Percentiles rank a stretch among this genome's conserved stretches.
These are phyloP conservation scores for Drosophila bocqueti DNA, from an alignment of 1,140 invertebrate species.

Conservation along the genomic window DNA sequence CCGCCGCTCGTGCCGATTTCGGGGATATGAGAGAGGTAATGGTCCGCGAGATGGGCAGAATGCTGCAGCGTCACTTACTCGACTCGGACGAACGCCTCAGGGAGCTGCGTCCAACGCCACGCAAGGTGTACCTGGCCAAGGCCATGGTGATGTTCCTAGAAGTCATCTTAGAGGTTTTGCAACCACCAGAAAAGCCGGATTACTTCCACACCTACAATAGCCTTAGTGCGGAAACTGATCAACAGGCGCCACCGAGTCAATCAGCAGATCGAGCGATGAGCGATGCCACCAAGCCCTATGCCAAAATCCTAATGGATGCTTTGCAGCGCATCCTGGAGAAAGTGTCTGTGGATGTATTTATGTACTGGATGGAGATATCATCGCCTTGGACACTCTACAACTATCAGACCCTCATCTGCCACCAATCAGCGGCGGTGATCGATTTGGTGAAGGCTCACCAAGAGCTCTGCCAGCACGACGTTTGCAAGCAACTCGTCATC, in stretches of 20 bases:
- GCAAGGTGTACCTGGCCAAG: conserved; percentile 42
- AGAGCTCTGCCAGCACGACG: conserved; percentile 12
- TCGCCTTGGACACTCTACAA: conserved; percentile 29
- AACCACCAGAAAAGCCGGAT: neutral
- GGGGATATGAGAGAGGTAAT: neutral
- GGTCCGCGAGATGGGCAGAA: neutral
- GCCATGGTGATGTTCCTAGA: conserved; percentile 31
- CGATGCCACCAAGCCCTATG: neutral
- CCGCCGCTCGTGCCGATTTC: conserved; percentile 6
- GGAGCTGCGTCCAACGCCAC: neutral
- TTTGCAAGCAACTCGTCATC: conserved; percentile 36
- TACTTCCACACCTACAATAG: conserved; percentile 10
- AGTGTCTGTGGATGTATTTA: conserved; percentile 61
- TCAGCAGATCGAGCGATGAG: neutral
- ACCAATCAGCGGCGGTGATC: conserved; percentile 16
- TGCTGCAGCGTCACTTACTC: conserved; percentile 49
- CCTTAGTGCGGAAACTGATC: neutral
- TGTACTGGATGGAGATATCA: conserved; percentile 68
- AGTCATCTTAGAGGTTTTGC: neutral
- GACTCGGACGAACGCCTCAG: conserved; percentile 19
- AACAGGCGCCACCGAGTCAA: neutral
- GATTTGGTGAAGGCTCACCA: conserved; percentile 16
- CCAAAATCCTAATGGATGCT: conserved; percentile 44
- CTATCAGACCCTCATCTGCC: conserved; percentile 55
- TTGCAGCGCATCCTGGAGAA: conserved; percentile 62